Conservation (phyloP, 1,140 invertebrate genomes). For the Colletes latitarsis region DNA sequence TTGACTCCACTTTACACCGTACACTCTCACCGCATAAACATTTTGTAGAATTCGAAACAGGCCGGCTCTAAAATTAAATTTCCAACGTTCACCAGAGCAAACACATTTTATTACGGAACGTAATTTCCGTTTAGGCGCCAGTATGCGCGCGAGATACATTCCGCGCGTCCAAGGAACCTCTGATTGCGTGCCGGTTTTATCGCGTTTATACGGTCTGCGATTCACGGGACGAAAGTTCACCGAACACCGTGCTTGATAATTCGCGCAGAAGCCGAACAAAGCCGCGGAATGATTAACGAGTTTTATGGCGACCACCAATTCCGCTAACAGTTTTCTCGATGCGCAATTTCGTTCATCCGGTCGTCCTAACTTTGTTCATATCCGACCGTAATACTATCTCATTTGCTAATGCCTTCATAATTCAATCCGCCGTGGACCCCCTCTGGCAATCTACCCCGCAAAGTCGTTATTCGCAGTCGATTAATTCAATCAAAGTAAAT, state of each 20-base stretch:
- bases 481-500: slow-evolving; percentile 49
- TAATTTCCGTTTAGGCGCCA: not conserved
- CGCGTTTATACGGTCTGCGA: slow-evolving; percentile 1
- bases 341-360: slow-evolving; percentile 25
- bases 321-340: slow-evolving; percentile 35
- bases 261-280: not conserved
- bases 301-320: slow-evolving; percentile 50
- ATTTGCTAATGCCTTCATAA: slow-evolving; percentile 59
- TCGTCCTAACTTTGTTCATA: slow-evolving; percentile 46
- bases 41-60: no score
- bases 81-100: no score
- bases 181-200: not conserved
- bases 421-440: slow-evolving; percentile 38
- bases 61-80: no score
- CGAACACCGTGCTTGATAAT: slow-evolving; percentile 18
- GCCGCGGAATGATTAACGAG: slow-evolving; percentile 40
- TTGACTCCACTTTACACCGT: no score
- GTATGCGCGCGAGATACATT: not conserved
- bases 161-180: not conserved
- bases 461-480: slow-evolving; percentile 31
- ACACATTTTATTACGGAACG: not conserved
- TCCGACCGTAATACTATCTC: slow-evolving; percentile 42
- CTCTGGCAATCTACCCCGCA: not conserved
- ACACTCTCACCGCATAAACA: no score
- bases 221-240: no score